Conservation (phyloP, 2,113 vertebrate species). For the Crotalus viridis region DNA sequence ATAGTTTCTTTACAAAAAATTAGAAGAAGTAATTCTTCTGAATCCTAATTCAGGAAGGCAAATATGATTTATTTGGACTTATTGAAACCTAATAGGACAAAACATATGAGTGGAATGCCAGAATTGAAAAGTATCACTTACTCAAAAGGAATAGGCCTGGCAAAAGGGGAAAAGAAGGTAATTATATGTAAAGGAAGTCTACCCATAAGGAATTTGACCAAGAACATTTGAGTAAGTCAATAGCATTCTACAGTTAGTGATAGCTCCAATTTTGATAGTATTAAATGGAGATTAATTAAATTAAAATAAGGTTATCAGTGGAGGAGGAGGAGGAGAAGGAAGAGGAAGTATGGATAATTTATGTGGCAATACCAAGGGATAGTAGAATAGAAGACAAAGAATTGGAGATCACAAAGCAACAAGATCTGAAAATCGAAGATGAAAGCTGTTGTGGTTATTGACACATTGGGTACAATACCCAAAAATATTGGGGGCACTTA, state of each 20-base stretch:
- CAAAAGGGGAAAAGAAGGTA: neutral
- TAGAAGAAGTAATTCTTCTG: neutral
- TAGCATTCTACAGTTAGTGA: neutral
- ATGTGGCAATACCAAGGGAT: neutral
- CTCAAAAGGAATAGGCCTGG: neutral
- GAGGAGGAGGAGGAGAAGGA: neutral
- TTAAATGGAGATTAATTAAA: neutral
- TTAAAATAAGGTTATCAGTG: neutral
- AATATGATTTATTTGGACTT: neutral
- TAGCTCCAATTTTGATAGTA: neutral
- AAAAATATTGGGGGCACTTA: neutral
- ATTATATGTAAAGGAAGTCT: neutral
- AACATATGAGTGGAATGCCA: neutral
- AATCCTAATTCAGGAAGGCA: neutral
- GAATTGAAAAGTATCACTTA: neutral
- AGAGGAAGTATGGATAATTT: neutral
- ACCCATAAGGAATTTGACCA: neutral
- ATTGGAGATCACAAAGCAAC: neutral
- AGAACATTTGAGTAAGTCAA: neutral
- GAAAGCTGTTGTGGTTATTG: neutral
- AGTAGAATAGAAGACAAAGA: neutral
- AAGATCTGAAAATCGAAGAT: neutral
- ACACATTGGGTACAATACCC: neutral
- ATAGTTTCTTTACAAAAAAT: neutral
- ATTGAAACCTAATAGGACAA: neutral